Conservation (phyloP, 2,888 invertebrate species). For the Drosophila cognata region DNA sequence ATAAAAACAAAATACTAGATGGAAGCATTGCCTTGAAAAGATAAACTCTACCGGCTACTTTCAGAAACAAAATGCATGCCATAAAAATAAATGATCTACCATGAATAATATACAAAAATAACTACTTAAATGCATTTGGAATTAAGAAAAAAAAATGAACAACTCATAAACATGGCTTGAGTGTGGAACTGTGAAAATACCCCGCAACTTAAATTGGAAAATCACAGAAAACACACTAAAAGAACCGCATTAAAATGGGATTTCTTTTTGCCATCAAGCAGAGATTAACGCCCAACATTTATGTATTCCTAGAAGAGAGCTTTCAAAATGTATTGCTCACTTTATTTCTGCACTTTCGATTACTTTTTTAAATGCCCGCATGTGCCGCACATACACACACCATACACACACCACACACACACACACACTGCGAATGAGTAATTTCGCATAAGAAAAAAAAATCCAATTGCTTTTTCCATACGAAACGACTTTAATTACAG, state of each 20-base stretch:
- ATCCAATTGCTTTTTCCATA: slow-evolving; percentile 62
- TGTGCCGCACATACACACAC: slow-evolving; percentile 19
- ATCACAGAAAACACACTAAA: not conserved
- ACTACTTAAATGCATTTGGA: not conserved
- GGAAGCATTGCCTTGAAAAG: not conserved
- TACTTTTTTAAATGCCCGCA: slow-evolving; percentile 45
- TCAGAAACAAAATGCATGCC: not conserved
- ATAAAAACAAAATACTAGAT: not conserved
- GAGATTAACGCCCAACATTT: slow-evolving; percentile 8
- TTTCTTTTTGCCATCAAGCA: slow-evolving; percentile 2
- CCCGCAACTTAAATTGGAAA: not conserved
- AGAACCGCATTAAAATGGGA: not conserved
- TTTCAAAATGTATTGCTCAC: slow-evolving; percentile 18
- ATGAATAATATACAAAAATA: not conserved
- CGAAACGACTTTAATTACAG: slow-evolving; percentile 71
- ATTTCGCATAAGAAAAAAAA: slow-evolving; percentile 43
- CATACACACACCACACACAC: not conserved
- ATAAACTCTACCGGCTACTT: not conserved
- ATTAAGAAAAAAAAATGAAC: not conserved
- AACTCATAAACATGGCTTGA: not conserved
- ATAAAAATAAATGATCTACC: not conserved
- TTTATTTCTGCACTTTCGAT: slow-evolving; percentile 23
- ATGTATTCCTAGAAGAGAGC: slow-evolving; percentile 6
- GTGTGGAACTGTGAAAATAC: not conserved
- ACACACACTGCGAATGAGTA: slow-evolving; percentile 47